phyloP scores from a whole-genome alignment of 2,113 vertebrate genomes.

The Halcyon senegalensis region DNA sequence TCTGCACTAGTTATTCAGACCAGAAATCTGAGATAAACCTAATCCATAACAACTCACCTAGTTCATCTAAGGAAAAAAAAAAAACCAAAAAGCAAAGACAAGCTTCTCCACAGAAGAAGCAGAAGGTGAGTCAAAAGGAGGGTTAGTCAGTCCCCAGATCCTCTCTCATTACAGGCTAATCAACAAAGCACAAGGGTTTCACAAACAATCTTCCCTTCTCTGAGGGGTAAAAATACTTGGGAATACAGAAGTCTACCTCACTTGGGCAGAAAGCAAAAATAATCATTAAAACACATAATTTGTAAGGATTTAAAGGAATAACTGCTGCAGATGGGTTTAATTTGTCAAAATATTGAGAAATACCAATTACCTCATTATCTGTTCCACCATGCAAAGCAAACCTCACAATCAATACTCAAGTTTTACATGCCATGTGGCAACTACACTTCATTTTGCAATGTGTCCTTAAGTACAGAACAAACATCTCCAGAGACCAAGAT shows the following conservation, averaged over 20 bases:
- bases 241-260: not conserved
- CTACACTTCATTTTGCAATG: conserved; percentile 40
- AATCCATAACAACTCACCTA: not conserved
- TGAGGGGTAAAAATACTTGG: not conserved
- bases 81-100: not conserved
- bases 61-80: not conserved
- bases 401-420: not conserved
- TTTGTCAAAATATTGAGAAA: conserved; percentile 28
- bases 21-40: not conserved
- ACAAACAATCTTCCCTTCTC: not conserved
- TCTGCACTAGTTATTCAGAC: not conserved
- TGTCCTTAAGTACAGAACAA: conserved; percentile 41
- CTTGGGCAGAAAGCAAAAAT: not conserved
- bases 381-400: not conserved
- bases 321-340: not conserved
- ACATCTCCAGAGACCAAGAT: not conserved
- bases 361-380: not conserved
- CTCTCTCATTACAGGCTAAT: not conserved
- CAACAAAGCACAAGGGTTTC: not conserved
- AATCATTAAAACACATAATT: not conserved
- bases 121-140: not conserved
- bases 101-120: not conserved
- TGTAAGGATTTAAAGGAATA: not conserved
- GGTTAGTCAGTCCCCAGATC: not conserved
- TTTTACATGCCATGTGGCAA: conserved; percentile 17